Evolutionary conservation across 2,113 vertebrate species (phyloP).

Genomic region (Tricholaema leucomelas): DNA sequence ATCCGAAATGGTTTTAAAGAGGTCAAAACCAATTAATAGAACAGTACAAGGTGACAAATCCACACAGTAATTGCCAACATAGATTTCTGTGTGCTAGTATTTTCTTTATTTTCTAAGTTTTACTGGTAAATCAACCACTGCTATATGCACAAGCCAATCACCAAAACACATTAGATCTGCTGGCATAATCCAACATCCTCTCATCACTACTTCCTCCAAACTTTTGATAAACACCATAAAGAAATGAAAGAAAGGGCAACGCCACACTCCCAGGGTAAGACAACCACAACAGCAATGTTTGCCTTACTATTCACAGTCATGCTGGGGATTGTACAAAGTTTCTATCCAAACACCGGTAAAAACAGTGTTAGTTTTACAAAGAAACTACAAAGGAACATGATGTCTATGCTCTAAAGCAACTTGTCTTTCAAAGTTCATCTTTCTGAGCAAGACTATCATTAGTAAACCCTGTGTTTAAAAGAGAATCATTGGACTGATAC

Average conservation of each 20-base stretch:
- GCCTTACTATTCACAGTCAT: not conserved
- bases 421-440: not conserved
- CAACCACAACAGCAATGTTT: not conserved
- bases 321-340: not conserved
- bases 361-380: not conserved
- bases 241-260: slow-evolving; percentile 24
- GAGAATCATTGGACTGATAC: not conserved
- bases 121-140: not conserved
- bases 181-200: not conserved
- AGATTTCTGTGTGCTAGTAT: not conserved
- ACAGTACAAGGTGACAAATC: not conserved
- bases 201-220: not conserved
- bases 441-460: not conserved
- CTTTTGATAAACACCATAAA: not conserved
- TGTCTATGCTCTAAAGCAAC: not conserved
- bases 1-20: not conserved
- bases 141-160: not conserved
- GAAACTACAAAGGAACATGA: not conserved
- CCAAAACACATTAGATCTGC: not conserved
- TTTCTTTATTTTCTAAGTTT: not conserved
- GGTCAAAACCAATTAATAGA: not conserved
- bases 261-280: not conserved
- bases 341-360: not conserved
- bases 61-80: not conserved
- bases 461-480: not conserved